phyloP scores from a whole-genome alignment of 2,797 vertebrate species.

The Phoxinus dragarum region DNA sequence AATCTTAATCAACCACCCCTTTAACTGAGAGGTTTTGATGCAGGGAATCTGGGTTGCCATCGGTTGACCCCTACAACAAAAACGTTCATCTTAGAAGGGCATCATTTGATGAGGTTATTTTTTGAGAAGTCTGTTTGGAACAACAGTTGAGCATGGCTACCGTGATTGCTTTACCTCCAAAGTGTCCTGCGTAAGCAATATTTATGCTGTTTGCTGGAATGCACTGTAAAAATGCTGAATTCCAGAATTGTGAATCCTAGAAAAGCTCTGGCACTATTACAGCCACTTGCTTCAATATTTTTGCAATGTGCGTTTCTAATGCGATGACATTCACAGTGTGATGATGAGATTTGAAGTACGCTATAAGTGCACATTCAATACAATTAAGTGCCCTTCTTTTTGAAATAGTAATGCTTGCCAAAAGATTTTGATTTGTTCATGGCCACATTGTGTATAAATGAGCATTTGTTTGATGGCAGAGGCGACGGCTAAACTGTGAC shows the following conservation, averaged over 20 bases:
- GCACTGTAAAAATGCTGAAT: background rate
- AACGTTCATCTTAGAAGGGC: background rate
- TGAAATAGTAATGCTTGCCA: background rate
- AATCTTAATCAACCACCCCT: no score
- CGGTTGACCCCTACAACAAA: background rate
- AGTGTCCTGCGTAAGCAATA: background rate
- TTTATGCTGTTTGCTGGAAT: background rate
- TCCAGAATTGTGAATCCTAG: background rate
- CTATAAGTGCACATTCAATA: background rate
- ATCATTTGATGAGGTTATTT: background rate
- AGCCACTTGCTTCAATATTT: background rate
- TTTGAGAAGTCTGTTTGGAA: background rate
- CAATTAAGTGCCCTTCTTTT: background rate
- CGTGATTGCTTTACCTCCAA: background rate
- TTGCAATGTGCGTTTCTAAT: background rate
- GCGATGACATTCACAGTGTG: background rate
- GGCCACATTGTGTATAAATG: background rate
- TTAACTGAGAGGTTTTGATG: background rate
- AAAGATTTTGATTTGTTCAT: background rate
- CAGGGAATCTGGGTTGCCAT: background rate
- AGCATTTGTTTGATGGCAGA: constrained; percentile 73
- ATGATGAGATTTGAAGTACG: background rate
- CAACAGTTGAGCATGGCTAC: background rate
- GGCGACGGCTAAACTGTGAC: constrained; percentile 93
- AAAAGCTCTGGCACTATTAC: background rate